These are phyloP conservation scores for Amphilophus citrinellus DNA, from an alignment of 2,113 vertebrate species.

Conservation along the genomic window DNA sequence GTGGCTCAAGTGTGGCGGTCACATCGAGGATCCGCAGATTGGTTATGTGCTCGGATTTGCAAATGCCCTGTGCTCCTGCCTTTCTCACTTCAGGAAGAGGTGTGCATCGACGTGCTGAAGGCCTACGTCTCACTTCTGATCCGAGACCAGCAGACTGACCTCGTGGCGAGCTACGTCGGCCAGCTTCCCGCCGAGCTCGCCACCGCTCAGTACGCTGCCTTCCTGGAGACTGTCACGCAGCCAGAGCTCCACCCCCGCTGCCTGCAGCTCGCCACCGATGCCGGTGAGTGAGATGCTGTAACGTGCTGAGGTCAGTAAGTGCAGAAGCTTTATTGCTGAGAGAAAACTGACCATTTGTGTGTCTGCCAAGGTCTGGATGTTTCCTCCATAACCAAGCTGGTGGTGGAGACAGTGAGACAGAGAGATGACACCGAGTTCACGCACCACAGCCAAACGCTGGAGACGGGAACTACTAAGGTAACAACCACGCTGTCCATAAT, in stretches of 20 bases:
- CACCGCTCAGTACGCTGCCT: constrained; percentile 89
- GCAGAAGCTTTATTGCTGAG: too few species aligned
- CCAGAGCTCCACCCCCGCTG: constrained; percentile 88
- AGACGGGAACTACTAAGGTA: constrained; percentile 69
- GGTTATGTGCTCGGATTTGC: too few species aligned
- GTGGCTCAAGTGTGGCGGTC: too few species aligned
- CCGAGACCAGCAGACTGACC: constrained; percentile 86
- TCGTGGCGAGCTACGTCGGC: constrained; percentile 94
- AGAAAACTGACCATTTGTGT: constrained; percentile 30
- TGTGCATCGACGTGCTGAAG: constrained; percentile 89
- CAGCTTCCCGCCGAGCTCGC: constrained; percentile 89
- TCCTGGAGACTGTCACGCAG: constrained; percentile 92
- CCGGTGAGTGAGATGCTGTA: constrained; percentile 80
- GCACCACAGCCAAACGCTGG: constrained; percentile 66
- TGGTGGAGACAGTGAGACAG: constrained; percentile 91
- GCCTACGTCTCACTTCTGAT: constrained; percentile 88
- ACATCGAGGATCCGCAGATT: too few species aligned
- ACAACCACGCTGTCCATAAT: background rate
- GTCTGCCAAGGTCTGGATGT: constrained; percentile 68
- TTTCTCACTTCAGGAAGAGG: constrained; percentile 83
- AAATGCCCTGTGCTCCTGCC: background rate
- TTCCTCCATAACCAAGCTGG: constrained; percentile 90
- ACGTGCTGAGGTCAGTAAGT: background rate
- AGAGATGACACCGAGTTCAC: constrained; percentile 74
- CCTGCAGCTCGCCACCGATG: constrained; percentile 89